A percentile compares a stretch with the other conserved stretches of the same genome.
phyloP scores from a whole-genome alignment of 2,113 vertebrate species.

The Engraulis encrasicolus region DNA sequence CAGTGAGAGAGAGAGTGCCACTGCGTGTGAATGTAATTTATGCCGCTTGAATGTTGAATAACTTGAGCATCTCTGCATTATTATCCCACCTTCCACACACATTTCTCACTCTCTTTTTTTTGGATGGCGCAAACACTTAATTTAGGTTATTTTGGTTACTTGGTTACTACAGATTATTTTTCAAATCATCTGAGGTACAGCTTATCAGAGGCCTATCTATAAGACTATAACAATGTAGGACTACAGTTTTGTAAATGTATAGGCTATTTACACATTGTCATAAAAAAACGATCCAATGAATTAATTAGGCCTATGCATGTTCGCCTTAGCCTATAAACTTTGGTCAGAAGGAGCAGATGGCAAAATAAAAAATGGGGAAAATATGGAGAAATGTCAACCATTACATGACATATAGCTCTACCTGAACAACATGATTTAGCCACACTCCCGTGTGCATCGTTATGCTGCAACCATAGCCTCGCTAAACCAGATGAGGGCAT shows the following conservation, averaged over 20 bases:
- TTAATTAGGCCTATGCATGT: no score
- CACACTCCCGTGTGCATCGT: conserved; percentile 24
- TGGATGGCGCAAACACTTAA: conserved; percentile 18
- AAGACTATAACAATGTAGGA: no score
- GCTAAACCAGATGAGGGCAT: conserved; percentile 64
- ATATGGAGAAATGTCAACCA: background rate
- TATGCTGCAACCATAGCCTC: background rate
- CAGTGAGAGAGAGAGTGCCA: background rate
- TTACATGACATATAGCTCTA: background rate
- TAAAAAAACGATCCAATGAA: no score
- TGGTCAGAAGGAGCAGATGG: no score
- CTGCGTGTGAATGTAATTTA: background rate
- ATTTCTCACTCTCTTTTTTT: background rate
- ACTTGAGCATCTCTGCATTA: background rate
- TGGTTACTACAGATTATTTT: no score
- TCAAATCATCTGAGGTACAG: no score
- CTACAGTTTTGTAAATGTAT: no score
- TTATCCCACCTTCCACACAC: background rate
- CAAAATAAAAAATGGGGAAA: no score
- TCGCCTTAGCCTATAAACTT: no score
- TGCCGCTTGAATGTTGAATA: background rate
- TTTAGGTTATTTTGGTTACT: no score
- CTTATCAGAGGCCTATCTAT: no score
- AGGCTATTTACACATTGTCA: no score
- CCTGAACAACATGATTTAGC: background rate